phyloP scores from a whole-genome alignment of 2,888 invertebrate species.

The Tridacna crocea region DNA sequence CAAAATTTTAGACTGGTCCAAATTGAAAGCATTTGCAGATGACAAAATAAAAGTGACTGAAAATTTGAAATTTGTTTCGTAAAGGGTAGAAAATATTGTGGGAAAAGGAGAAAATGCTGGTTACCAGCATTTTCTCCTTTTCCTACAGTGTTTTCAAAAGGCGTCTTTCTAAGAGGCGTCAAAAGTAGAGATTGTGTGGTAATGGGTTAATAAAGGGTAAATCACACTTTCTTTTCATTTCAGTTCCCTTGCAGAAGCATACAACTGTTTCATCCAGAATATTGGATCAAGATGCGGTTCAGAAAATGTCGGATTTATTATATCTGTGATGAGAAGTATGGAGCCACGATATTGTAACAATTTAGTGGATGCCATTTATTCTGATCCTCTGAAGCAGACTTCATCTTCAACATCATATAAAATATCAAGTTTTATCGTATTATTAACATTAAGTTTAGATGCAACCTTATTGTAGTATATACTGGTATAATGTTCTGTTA shows the following conservation, averaged over 20 bases:
- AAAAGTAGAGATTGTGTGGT: too few relatives aligned
- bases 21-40: too few relatives aligned
- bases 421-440: not conserved
- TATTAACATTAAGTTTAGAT: not conserved
- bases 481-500: not conserved
- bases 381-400: not conserved
- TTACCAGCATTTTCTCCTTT: too few relatives aligned
- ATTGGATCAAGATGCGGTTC: slow-evolving; percentile 3
- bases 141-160: too few relatives aligned
- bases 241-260: not conserved
- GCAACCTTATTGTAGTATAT: not conserved
- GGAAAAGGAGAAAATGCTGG: too few relatives aligned
- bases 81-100: too few relatives aligned
- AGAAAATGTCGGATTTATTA: slow-evolving; percentile 8
- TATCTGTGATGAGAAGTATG: slow-evolving; percentile 16
- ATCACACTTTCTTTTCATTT: not conserved
- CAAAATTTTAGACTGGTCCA: too few relatives aligned
- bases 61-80: too few relatives aligned
- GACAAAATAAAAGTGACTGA: too few relatives aligned
- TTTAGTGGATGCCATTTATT: not conserved
- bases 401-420: not conserved
- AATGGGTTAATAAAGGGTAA: too few relatives aligned
- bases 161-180: too few relatives aligned
- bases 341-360: not conserved
- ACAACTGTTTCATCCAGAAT: not conserved